phyloP scores from a whole-genome alignment of 2,113 vertebrate species.

The Marcusenius ussheri region DNA sequence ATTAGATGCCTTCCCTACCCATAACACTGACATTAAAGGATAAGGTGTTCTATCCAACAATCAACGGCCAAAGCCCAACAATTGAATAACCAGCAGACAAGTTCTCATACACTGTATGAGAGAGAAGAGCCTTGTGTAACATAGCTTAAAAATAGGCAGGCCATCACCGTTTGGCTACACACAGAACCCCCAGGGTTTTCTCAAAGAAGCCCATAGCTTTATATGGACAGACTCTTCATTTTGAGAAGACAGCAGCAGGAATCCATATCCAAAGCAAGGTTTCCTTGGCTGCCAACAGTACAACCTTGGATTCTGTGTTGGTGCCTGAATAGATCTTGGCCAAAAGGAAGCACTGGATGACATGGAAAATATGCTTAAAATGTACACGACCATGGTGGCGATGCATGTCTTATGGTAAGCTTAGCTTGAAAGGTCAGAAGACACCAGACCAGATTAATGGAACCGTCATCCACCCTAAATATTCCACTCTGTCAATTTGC shows the following conservation, averaged over 20 bases:
- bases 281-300: slow-evolving; percentile 45
- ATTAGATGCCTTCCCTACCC: not conserved
- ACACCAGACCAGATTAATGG: slow-evolving; percentile 24
- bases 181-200: slow-evolving; percentile 32
- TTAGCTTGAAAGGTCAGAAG: slow-evolving; percentile 34
- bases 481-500: slow-evolving; percentile 38
- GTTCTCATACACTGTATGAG: not conserved
- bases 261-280: slow-evolving; percentile 43
- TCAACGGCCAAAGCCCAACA: not conserved
- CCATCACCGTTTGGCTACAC: slow-evolving; percentile 26
- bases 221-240: slow-evolving; percentile 18
- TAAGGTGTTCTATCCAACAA: not conserved
- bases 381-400: not conserved
- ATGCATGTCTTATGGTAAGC: not conserved
- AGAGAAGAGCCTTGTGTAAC: not conserved
- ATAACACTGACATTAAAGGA: not conserved
- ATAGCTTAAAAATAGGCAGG: slow-evolving; percentile 35
- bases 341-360: not conserved
- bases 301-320: not conserved
- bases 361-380: not conserved
- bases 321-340: not conserved
- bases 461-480: slow-evolving; percentile 41
- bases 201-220: slow-evolving; percentile 28
- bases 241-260: slow-evolving; percentile 49
- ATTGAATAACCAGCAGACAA: not conserved